Conservation (phyloP, 2,113 vertebrate genomes). For the Chrysemys picta region DNA sequence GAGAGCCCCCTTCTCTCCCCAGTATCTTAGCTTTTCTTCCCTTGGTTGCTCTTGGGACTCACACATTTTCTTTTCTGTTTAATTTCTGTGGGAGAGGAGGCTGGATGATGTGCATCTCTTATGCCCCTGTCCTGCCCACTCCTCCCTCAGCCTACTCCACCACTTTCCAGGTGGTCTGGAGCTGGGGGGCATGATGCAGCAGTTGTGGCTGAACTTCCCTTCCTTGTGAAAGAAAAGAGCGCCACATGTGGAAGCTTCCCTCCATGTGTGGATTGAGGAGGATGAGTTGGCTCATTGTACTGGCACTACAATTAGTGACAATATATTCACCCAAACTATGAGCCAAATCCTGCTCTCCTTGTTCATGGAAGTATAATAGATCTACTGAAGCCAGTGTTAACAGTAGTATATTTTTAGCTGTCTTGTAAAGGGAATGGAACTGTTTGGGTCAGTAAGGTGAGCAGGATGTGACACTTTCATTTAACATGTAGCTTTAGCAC, state of each 20-base stretch:
- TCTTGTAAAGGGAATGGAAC: background rate
- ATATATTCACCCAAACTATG: background rate
- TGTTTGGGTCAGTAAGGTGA: background rate
- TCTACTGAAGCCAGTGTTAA: background rate
- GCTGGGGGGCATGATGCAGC: background rate
- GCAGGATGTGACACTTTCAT: rapidly evolving
- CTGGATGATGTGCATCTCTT: background rate
- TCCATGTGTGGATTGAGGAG: background rate
- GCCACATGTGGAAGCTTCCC: background rate
- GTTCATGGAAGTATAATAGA: background rate
- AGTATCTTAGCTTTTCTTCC: background rate
- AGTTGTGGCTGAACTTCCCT: background rate
- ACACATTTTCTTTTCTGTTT: background rate
- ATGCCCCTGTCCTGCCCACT: background rate
- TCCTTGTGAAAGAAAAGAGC: background rate
- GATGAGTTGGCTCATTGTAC: background rate
- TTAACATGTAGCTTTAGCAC: background rate
- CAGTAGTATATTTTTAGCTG: rapidly evolving
- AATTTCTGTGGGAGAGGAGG: background rate
- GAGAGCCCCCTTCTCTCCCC: background rate
- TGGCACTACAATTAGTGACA: rapidly evolving
- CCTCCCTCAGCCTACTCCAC: background rate
- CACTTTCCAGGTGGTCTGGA: background rate
- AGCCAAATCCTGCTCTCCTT: background rate
- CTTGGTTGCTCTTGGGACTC: background rate